Percentiles rank a stretch among this genome's conserved stretches.
Evolutionary conservation across 1,140 invertebrate genomes (phyloP).

Genomic region (Helicoverpa armigera): DNA sequence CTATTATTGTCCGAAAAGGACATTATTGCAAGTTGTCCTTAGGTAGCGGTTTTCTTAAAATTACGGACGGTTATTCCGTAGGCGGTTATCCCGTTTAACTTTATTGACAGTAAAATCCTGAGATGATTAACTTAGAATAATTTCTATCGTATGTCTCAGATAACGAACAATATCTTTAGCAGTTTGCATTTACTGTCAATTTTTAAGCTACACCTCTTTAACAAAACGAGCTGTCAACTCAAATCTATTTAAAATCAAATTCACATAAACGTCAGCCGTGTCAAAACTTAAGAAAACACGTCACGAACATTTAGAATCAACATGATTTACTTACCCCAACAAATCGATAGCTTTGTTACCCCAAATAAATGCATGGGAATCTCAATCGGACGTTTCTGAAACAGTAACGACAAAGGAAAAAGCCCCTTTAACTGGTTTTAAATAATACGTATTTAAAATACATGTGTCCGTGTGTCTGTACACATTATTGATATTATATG

Average conservation of each 20-base stretch:
- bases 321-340: constrained; percentile 69
- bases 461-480: constrained; percentile 81
- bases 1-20: too few relatives aligned
- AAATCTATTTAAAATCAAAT: constrained; percentile 72
- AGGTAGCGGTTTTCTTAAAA: too few relatives aligned
- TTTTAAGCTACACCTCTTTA: neutral
- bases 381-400: constrained; percentile 71
- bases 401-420: constrained; percentile 60
- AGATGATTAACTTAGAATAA: too few relatives aligned
- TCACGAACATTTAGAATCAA: constrained; percentile 75
- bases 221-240: constrained; percentile 56
- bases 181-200: neutral
- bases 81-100: too few relatives aligned
- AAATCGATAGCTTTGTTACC: constrained; percentile 77
- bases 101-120: too few relatives aligned
- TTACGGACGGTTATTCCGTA: too few relatives aligned
- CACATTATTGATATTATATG: constrained; percentile 86
- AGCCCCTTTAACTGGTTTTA: constrained; percentile 81
- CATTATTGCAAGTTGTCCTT: too few relatives aligned
- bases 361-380: constrained; percentile 75
- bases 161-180: too few relatives aligned
- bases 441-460: constrained; percentile 86
- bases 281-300: constrained; percentile 76
- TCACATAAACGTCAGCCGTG: constrained; percentile 73
- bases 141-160: too few relatives aligned